Evolutionary conservation across 2,888 invertebrate genomes (phyloP), one percentile per base, ranked within the genome.

Genomic region (Netelia fuscicornis): DNA sequence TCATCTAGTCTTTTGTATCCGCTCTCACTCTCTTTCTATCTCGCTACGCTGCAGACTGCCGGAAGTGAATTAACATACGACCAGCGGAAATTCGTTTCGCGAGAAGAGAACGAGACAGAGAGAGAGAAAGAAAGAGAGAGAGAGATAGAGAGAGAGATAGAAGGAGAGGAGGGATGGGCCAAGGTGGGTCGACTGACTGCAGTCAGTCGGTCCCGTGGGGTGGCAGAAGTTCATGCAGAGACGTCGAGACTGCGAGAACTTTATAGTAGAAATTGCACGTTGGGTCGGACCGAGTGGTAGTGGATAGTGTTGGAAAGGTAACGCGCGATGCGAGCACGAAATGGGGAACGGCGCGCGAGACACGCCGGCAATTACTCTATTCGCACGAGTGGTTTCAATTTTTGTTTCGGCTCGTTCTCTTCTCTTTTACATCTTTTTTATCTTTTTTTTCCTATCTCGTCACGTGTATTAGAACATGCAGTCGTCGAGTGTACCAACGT

Each of bases 331-430:
- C n/a, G 58, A 58, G 52, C 56, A 37, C 70, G 30, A 44, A 52
- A 44, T n/a, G n/a, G 54, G 20, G 58, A 62, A 70, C n/a, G 58
- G 60, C 64, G 70, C 76, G 67, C 65, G 65, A 77, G 81, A 84
- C 76, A 84, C 76, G 71, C 81, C 78, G 83, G 83, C 86, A 86
- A 86, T 86, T 86, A 86, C 86, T 83, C 78, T 67, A 81, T 86
- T 81, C 79, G 54, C 42, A 79, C 81, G 81, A 83, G 86, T 81
- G 71, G 86, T 86, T 86, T 86, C 77, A 85, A 85, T 83, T 84
- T 84, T 84, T 84, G 54, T 81, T 81, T 71, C 84, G 20, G 17
- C 60, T 48, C 70, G 23, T 60, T 52, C 17, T 42, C 13, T 54
- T 71, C 56, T 2, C 25, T 75, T 67, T 76, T 5, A 30, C 30